Evolutionary conservation across 2,888 invertebrate genomes (phyloP).

Genomic region (Leptinotarsa tumamoca): DNA sequence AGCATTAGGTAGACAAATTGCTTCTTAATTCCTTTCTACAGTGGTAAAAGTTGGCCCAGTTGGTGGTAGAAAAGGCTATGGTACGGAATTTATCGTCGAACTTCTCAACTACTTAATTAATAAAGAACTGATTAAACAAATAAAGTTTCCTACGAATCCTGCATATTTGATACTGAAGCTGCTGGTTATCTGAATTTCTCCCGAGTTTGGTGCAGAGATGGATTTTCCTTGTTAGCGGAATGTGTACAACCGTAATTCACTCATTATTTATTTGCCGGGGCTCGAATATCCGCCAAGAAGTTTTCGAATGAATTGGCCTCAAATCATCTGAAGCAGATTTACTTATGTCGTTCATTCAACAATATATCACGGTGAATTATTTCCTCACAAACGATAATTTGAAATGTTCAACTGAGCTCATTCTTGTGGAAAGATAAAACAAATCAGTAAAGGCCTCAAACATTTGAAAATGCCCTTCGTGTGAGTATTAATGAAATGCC

Average conservation of each 20-base stretch:
- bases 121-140: conserved; percentile 21
- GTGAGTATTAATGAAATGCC: no score
- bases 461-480: no score
- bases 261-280: conserved; percentile 3
- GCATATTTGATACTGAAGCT: conserved; percentile 13
- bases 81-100: conserved; percentile 15
- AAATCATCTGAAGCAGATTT: neutral
- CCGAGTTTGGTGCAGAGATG: neutral
- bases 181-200: conserved; percentile 9
- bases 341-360: neutral
- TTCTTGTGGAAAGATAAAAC: no score
- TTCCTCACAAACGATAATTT: neutral
- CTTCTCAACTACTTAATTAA: conserved; percentile 21
- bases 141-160: conserved; percentile 10
- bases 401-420: neutral
- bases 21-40: conserved; percentile 10
- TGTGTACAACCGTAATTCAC: neutral
- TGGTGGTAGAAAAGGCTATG: conserved; percentile 5
- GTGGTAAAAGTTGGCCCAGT: conserved; percentile 8
- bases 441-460: no score
- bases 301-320: neutral
- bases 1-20: conserved; percentile 22
- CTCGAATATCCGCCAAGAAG: neutral
- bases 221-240: conserved; percentile 12
- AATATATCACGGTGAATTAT: neutral